phyloP scores from a whole-genome alignment of 2,888 invertebrate species.

The Drosophila buzzatii region DNA sequence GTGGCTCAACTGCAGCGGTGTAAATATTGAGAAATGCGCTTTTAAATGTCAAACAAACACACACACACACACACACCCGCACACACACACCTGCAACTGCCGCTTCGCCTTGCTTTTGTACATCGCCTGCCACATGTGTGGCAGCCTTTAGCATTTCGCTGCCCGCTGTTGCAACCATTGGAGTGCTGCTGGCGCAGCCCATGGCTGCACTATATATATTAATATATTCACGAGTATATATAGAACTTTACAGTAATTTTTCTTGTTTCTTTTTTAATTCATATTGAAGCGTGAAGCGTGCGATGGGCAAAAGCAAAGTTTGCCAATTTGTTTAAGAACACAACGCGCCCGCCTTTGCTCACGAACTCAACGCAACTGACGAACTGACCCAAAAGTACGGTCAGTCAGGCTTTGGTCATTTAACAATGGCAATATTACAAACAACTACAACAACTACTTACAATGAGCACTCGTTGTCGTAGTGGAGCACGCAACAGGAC shows the following conservation, averaged over 20 bases:
- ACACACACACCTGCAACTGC: slow-evolving; percentile 75
- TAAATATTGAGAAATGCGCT: slow-evolving; percentile 34
- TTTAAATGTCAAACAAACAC: slow-evolving; percentile 53
- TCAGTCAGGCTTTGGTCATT: slow-evolving; percentile 60
- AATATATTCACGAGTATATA: slow-evolving; percentile 18
- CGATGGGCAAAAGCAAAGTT: slow-evolving; percentile 13
- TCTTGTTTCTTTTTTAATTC: slow-evolving; percentile 31
- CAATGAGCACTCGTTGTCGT: slow-evolving; percentile 35
- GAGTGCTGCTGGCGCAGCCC: slow-evolving; percentile 83
- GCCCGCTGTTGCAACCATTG: slow-evolving; percentile 83
- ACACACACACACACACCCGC: slow-evolving; percentile 39
- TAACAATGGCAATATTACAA: slow-evolving; percentile 33
- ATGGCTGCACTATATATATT: slow-evolving; percentile 48
- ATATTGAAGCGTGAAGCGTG: slow-evolving; percentile 41
- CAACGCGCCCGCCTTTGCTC: slow-evolving; percentile 74
- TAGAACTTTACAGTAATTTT: slow-evolving; percentile 12
- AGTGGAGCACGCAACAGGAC: slow-evolving; percentile 70
- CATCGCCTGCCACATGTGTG: slow-evolving; percentile 80
- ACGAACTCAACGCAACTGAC: slow-evolving; percentile 79
- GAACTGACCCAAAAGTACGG: slow-evolving; percentile 69
- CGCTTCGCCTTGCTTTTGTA: slow-evolving; percentile 76
- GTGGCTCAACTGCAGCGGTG: slow-evolving; percentile 6
- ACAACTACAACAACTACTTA: slow-evolving; percentile 6
- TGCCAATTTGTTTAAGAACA: slow-evolving; percentile 47
- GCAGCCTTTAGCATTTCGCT: slow-evolving; percentile 83